These are phyloP conservation scores for Rotaria macrura DNA, from an alignment of 2,888 invertebrate species.

Conservation along the genomic window DNA sequence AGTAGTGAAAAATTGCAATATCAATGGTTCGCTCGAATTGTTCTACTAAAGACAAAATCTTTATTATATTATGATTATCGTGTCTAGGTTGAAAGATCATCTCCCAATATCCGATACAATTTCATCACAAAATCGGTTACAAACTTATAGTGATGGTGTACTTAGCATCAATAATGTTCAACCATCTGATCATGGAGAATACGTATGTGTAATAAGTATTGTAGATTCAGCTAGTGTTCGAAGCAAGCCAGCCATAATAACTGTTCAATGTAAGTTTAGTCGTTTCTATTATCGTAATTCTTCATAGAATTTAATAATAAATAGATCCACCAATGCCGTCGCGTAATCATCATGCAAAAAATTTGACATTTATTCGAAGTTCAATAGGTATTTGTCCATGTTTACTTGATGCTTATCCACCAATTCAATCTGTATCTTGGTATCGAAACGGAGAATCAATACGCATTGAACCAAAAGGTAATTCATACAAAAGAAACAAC, in stretches of 20 bases:
- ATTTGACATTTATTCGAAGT: background rate
- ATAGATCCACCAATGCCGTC: background rate
- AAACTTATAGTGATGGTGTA: background rate
- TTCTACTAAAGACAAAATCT: too few species aligned
- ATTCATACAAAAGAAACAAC: background rate
- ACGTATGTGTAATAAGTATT: background rate
- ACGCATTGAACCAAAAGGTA: background rate
- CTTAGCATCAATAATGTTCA: background rate
- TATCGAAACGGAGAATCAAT: background rate
- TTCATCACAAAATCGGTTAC: too few species aligned
- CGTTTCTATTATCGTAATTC: background rate
- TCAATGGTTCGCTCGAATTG: background rate
- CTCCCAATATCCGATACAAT: too few species aligned
- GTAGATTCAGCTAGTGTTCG: background rate
- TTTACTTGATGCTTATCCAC: background rate
- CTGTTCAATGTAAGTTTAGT: background rate
- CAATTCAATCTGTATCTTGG: background rate
- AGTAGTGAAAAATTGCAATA: slow-evolving; percentile 19
- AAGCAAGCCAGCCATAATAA: background rate
- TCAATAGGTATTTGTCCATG: background rate
- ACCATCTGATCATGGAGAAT: background rate
- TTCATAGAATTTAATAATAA: background rate
- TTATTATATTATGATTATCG: too few species aligned
- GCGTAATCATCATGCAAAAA: background rate
- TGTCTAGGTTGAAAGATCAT: too few species aligned